These are phyloP conservation scores for Entelurus aequoreus DNA, from an alignment of 2,113 vertebrate genomes.

Conservation along the genomic window DNA sequence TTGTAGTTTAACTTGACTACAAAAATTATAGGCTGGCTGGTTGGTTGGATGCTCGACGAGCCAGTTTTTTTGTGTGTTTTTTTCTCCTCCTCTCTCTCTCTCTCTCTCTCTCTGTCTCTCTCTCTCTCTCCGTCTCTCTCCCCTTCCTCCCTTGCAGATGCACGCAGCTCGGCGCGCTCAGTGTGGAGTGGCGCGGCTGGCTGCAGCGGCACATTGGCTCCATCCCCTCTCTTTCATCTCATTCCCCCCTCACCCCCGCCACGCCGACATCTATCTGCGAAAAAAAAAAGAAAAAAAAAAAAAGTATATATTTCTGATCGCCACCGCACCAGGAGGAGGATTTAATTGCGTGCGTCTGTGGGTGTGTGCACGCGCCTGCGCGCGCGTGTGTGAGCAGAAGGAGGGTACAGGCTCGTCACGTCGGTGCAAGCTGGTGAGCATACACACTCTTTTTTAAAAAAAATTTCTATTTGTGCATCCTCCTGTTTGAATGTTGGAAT, in stretches of 20 bases:
- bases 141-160: slow-evolving; percentile 56
- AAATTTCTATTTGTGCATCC: no score
- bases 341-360: slow-evolving; percentile 25
- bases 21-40: slow-evolving; percentile 51
- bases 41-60: slow-evolving; percentile 32
- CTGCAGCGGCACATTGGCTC: slow-evolving; percentile 55
- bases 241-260: not conserved
- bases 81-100: not conserved
- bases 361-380: not conserved
- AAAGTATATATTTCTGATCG: not conserved
- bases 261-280: not conserved
- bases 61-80: slow-evolving; percentile 19
- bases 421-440: slow-evolving; percentile 50
- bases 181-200: slow-evolving; percentile 61
- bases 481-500: not conserved
- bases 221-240: not conserved
- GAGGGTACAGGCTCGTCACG: slow-evolving; percentile 25
- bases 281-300: no score
- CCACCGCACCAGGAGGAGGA: slow-evolving; percentile 49
- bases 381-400: not conserved
- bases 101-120: not conserved
- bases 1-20: slow-evolving; percentile 64
- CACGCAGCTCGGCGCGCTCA: slow-evolving; percentile 62
- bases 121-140: not conserved
- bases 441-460: slow-evolving; percentile 28